Evolutionary conservation across 2,113 vertebrate genomes (phyloP).

Genomic region (Ctenomys sociabilis): DNA sequence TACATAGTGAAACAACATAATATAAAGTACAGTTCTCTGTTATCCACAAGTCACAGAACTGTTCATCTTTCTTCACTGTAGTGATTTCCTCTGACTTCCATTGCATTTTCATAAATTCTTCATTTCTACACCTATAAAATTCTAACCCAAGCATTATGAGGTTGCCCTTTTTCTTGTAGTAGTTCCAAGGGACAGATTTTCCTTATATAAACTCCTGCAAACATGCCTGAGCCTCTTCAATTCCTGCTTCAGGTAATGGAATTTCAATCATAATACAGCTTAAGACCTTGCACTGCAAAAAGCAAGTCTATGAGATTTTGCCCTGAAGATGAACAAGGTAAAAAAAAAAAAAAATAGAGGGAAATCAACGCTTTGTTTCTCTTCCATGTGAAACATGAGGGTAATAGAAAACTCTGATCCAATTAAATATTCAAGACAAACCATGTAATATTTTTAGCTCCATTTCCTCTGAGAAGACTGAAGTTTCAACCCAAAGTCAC

Average conservation of each 20-base stretch:
- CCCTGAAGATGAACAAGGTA: background rate
- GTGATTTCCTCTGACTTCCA: background rate
- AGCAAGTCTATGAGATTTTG: background rate
- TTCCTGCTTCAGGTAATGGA: background rate
- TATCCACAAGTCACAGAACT: background rate
- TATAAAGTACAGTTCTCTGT: background rate
- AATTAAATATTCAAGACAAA: slow-evolving; percentile 19
- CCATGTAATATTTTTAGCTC: background rate
- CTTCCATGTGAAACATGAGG: background rate
- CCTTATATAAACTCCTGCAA: background rate
- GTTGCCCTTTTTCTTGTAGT: background rate
- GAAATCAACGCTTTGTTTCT: background rate
- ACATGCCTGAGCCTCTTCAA: background rate
- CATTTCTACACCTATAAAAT: background rate
- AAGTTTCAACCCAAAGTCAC: background rate
- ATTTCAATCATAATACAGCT: background rate
- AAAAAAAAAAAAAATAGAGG: slow-evolving; percentile 24
- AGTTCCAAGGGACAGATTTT: background rate
- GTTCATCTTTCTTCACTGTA: background rate
- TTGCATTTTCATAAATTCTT: background rate
- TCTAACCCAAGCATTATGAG: background rate
- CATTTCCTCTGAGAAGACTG: slow-evolving; percentile 17
- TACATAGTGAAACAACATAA: background rate
- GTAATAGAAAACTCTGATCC: slow-evolving; percentile 24
- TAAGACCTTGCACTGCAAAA: background rate